Conservation (phyloP, 2,797 vertebrate genomes). For the Eleutherodactylus coqui region DNA sequence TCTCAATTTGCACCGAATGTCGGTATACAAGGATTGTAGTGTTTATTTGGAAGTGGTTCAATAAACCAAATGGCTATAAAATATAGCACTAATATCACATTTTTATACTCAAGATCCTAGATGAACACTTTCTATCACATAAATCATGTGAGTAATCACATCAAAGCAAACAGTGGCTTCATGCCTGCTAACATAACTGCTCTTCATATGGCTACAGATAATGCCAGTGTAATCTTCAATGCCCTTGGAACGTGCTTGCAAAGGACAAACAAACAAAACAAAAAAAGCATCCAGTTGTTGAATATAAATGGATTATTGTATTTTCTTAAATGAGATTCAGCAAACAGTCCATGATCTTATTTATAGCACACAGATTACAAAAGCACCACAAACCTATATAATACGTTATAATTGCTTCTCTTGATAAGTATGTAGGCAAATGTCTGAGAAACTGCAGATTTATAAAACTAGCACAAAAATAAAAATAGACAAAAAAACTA, state of each 20-base stretch:
- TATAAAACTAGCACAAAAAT: no score
- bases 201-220: slow-evolving; percentile 73
- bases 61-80: no score
- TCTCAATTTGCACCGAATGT: no score
- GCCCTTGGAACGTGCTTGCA: slow-evolving; percentile 72
- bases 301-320: slow-evolving; percentile 9
- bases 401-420: no score
- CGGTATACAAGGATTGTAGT: no score
- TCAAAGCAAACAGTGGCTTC: slow-evolving; percentile 77
- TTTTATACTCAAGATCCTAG: slow-evolving; percentile 62
- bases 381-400: no score
- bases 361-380: no score
- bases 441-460: no score
- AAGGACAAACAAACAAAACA: slow-evolving; percentile 72
- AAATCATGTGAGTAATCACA: slow-evolving; percentile 69
- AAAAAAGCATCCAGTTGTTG: background rate
- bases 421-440: no score
- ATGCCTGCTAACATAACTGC: slow-evolving; percentile 64
- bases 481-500: no score
- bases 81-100: slow-evolving; percentile 27
- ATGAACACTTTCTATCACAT: slow-evolving; percentile 71
- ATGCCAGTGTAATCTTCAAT: slow-evolving; percentile 65
- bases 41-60: no score
- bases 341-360: background rate
- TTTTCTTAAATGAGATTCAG: background rate